phyloP scores from a whole-genome alignment of 2,888 invertebrate species.

The Drosophila cracens region DNA sequence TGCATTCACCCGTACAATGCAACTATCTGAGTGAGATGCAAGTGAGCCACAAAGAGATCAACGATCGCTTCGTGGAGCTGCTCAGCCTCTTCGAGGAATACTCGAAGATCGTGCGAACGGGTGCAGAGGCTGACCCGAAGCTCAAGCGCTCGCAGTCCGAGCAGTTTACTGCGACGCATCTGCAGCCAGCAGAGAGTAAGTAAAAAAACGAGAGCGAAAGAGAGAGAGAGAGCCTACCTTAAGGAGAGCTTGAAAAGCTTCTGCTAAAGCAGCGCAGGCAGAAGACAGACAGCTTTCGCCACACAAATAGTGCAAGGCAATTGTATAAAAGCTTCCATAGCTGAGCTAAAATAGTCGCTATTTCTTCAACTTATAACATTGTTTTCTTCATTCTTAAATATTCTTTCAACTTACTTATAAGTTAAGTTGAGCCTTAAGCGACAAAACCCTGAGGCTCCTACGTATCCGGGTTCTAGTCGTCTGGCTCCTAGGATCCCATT shows the following conservation, averaged over 20 bases:
- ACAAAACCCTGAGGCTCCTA: too few relatives aligned
- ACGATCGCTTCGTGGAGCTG: slow-evolving; percentile 56
- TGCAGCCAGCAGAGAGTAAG: slow-evolving; percentile 29
- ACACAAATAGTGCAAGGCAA: not conserved
- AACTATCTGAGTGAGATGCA: slow-evolving; percentile 41
- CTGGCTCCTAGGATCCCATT: not conserved
- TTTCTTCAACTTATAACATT: not conserved
- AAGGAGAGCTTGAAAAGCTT: not conserved
- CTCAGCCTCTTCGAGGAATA: slow-evolving; percentile 60
- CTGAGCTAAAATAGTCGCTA: not conserved
- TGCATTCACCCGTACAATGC: not conserved
- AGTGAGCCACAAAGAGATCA: slow-evolving; percentile 56
- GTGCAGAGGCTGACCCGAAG: slow-evolving; percentile 25
- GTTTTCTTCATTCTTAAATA: not conserved
- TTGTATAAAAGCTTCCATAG: not conserved
- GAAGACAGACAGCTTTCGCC: not conserved
- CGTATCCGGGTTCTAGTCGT: not conserved
- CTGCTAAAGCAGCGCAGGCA: not conserved
- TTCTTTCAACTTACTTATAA: not conserved
- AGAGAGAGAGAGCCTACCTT: not conserved
- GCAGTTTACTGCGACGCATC: slow-evolving; percentile 17
- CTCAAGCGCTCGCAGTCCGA: slow-evolving; percentile 56
- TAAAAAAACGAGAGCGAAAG: not conserved
- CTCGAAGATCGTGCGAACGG: slow-evolving; percentile 36
- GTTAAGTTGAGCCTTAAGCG: not conserved